Evolutionary conservation across 2,797 vertebrate genomes (phyloP).

Genomic region (Syngnathus rostellatus): DNA sequence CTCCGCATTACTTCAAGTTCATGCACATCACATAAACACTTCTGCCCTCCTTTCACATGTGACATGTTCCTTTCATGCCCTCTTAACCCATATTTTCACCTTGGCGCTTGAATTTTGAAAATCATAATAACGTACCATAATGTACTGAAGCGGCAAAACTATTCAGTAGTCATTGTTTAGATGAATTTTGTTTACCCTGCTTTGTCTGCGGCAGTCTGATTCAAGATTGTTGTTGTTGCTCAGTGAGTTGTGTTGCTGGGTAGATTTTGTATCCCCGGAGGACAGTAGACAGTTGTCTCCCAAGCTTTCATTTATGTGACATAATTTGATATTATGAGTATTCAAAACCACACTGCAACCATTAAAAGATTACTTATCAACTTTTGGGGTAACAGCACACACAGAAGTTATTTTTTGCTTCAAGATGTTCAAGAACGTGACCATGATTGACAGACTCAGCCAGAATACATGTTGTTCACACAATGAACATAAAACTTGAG

Average conservation of each 20-base stretch:
- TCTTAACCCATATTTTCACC: constrained; percentile 1
- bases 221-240: neutral
- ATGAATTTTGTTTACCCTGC: neutral
- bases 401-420: neutral
- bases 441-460: neutral
- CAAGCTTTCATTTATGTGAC: neutral
- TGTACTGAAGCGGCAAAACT: neutral
- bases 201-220: neutral
- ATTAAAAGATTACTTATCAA: neutral
- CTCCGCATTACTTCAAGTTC: constrained; percentile 69
- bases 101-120: neutral
- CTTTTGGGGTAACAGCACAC: neutral
- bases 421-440: neutral
- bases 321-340: neutral
- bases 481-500: neutral
- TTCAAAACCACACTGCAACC: neutral
- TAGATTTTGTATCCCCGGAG: neutral
- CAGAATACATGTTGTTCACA: neutral
- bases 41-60: constrained; percentile 38
- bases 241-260: neutral
- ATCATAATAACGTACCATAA: neutral
- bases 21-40: constrained; percentile 58
- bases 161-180: neutral
- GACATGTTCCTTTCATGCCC: neutral
- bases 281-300: neutral